phyloP scores from a whole-genome alignment of 2,113 vertebrate genomes.

The Malurus alboscapulatus region DNA sequence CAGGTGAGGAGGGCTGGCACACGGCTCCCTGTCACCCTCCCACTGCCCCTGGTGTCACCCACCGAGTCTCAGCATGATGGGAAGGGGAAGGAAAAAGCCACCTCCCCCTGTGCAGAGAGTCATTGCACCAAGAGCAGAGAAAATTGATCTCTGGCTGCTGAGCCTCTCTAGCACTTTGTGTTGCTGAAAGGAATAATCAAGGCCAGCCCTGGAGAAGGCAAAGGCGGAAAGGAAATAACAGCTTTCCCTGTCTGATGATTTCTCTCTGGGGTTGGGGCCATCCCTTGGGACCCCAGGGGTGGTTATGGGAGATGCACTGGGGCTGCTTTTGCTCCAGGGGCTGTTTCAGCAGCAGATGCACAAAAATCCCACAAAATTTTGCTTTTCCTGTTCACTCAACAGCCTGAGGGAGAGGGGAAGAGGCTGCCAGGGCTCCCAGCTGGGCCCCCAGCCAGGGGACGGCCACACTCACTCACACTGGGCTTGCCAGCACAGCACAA shows the following conservation, averaged over 20 bases:
- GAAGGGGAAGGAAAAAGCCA: not conserved
- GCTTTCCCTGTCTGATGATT: not conserved
- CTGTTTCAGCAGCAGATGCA: not conserved
- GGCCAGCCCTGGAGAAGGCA: not conserved
- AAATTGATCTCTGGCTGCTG: slow-evolving; percentile 12
- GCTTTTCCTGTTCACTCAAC: not conserved
- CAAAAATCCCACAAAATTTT: not conserved
- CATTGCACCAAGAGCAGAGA: not conserved
- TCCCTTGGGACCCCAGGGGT: not conserved
- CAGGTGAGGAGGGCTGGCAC: not conserved
- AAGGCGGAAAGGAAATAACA: not conserved
- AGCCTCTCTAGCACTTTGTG: not conserved
- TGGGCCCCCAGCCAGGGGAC: not conserved
- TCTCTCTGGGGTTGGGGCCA: not conserved
- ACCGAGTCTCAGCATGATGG: not conserved
- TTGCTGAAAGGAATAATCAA: slow-evolving; percentile 7
- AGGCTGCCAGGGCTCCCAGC: not conserved
- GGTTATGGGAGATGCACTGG: not conserved
- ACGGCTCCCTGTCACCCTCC: not conserved
- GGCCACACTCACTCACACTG: not conserved
- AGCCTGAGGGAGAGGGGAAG: not conserved
- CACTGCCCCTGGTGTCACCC: not conserved
- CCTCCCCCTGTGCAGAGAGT: not conserved
- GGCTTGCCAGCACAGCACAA: not conserved
- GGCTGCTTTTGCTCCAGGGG: not conserved